Conservation (phyloP, 2,888 invertebrate species). For the Mythimna pallens region DNA sequence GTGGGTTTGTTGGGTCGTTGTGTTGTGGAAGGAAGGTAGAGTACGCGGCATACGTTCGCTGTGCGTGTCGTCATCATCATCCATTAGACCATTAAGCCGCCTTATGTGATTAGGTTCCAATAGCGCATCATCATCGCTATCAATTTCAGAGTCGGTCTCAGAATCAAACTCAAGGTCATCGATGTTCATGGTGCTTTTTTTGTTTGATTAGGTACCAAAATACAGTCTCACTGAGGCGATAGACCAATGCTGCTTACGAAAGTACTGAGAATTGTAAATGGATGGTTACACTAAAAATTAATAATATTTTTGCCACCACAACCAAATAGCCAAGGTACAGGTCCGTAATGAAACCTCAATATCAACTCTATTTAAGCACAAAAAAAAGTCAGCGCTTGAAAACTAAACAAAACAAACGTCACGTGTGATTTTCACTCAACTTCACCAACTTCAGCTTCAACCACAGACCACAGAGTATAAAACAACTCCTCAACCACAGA, state of each 20-base stretch:
- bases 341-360: background rate
- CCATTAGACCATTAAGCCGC: conserved; percentile 68
- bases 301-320: background rate
- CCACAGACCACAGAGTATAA: no score
- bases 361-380: background rate
- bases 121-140: conserved; percentile 71
- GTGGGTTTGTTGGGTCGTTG: background rate
- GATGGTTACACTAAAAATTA: background rate
- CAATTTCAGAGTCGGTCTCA: conserved; percentile 48
- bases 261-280: background rate
- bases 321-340: background rate
- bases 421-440: background rate
- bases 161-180: conserved; percentile 53
- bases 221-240: background rate
- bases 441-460: no score
- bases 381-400: background rate
- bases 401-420: background rate
- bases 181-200: conserved; percentile 55
- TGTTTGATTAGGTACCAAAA: background rate
- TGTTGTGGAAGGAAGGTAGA: background rate
- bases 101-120: conserved; percentile 71
- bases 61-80: conserved; percentile 60
- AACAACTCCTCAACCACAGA: no score
- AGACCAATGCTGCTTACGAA: no score
- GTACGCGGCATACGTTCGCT: background rate